phyloP scores from a whole-genome alignment of 1,140 invertebrate genomes.

The Pteromalus puparum region DNA sequence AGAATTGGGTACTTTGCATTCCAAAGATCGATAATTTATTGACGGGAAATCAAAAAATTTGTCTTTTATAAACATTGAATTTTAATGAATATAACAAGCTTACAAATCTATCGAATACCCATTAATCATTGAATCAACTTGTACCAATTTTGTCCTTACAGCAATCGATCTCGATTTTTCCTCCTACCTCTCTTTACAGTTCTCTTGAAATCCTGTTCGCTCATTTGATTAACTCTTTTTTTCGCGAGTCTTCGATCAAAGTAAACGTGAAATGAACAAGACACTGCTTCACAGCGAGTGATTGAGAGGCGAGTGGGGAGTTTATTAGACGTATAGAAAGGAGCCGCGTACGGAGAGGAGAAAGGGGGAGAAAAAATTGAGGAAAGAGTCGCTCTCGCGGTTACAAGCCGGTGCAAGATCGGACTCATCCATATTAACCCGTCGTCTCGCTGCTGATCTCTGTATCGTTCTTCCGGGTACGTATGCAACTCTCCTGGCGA shows the following conservation, averaged over 20 bases:
- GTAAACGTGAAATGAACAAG: background rate
- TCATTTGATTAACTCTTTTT: background rate
- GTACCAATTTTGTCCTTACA: background rate
- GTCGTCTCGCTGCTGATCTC: background rate
- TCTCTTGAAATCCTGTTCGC: background rate
- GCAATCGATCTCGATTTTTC: background rate
- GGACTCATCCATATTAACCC: slow-evolving; percentile 16
- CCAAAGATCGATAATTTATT: too few relatives aligned
- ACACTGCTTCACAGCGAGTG: background rate
- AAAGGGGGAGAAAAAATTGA: background rate
- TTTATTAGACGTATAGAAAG: slow-evolving; percentile 22
- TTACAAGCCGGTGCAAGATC: slow-evolving; percentile 7
- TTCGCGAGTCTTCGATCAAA: background rate
- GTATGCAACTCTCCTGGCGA: background rate
- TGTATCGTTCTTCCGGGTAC: background rate
- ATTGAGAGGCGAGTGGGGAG: background rate
- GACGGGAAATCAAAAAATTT: too few relatives aligned
- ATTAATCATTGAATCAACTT: too few relatives aligned
- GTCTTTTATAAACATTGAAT: too few relatives aligned
- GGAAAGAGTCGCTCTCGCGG: background rate
- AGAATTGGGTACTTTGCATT: too few relatives aligned
- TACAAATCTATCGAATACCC: too few relatives aligned
- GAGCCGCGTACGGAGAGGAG: background rate
- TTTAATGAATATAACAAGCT: too few relatives aligned
- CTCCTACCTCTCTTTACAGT: background rate